Conservation (phyloP, 2,888 invertebrate species). For the Xylocampa areola region DNA sequence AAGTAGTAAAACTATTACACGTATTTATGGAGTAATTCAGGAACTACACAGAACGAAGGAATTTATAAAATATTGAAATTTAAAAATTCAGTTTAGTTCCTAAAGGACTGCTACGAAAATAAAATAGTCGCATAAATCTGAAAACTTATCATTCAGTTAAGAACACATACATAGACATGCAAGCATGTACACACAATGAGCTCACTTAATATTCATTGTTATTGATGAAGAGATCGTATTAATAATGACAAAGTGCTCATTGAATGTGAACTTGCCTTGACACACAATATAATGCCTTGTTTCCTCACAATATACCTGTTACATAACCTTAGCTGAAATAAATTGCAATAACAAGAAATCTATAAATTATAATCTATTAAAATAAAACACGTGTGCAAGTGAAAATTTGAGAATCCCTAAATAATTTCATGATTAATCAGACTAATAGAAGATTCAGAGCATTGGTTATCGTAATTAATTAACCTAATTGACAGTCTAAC, state of each 20-base stretch:
- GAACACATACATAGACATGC: conserved; percentile 5
- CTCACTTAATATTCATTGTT: conserved; percentile 13
- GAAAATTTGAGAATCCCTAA: conserved; percentile 1
- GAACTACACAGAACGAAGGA: conserved; percentile 27
- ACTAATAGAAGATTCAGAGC: background rate
- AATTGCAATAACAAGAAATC: conserved; percentile 38
- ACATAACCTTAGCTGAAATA: conserved; percentile 12
- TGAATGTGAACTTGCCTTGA: conserved; percentile 11
- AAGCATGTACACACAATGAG: conserved; percentile 5
- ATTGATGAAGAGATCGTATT: conserved; percentile 12
- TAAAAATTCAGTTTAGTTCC: conserved; percentile 15
- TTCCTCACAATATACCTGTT: background rate
- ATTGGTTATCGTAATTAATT: background rate
- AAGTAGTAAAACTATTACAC: conserved; percentile 55
- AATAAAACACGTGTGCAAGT: conserved; percentile 26
- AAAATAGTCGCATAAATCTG: conserved; percentile 16
- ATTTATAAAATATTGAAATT: conserved; percentile 21
- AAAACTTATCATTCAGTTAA: too few species aligned
- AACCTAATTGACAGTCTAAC: too few species aligned
- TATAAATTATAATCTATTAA: conserved; percentile 28
- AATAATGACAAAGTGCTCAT: conserved; percentile 8
- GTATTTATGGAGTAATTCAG: conserved; percentile 15
- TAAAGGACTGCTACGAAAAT: conserved; percentile 11
- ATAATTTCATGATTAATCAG: background rate
- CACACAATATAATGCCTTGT: conserved; percentile 5